phyloP scores from a whole-genome alignment of 2,113 vertebrate species.

The Stegostoma tigrinum region DNA sequence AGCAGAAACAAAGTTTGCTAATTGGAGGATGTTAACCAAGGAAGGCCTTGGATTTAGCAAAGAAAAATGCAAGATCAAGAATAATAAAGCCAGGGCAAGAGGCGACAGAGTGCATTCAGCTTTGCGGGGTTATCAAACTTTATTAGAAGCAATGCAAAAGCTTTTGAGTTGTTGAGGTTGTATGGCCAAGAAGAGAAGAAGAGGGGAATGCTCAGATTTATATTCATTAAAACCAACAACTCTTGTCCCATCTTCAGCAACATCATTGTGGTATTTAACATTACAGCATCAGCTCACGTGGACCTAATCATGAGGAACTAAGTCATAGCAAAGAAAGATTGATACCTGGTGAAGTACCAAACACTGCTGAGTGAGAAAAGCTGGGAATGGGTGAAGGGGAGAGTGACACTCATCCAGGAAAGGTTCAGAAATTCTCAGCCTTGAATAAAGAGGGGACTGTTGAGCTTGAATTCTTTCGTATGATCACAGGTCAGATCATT shows the following conservation, averaged over 20 bases:
- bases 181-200: background rate
- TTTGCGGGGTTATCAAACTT: background rate
- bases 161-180: background rate
- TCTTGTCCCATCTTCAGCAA: background rate
- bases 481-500: too few species aligned
- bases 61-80: too few species aligned
- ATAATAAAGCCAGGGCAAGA: background rate
- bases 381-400: too few species aligned
- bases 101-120: background rate
- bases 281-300: background rate
- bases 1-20: background rate
- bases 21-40: background rate
- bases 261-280: background rate
- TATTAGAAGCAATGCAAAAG: background rate
- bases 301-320: background rate
- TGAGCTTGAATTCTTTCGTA: too few species aligned
- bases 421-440: background rate
- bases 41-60: background rate
- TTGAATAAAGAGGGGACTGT: background rate
- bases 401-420: background rate
- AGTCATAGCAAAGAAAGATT: background rate
- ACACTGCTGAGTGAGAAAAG: background rate
- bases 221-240: background rate
- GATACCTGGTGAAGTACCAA: background rate
- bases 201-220: background rate